phyloP scores from a whole-genome alignment of 2,888 invertebrate species.

The Drosophila setosimentum region DNA sequence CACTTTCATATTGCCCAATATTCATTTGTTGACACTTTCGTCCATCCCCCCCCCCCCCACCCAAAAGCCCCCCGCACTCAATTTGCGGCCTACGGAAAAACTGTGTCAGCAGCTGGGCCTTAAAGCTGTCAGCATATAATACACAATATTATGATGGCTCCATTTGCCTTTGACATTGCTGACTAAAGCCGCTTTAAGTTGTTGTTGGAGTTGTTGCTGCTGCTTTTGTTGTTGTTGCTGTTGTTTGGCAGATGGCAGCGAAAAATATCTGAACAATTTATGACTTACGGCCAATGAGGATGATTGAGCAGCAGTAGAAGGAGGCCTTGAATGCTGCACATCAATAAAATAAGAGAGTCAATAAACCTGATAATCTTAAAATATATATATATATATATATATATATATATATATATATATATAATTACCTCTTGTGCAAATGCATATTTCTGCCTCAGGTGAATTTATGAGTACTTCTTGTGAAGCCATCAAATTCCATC shows the following conservation, averaged over 20 bases:
- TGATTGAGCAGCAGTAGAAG: slow-evolving; percentile 29
- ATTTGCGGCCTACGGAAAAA: slow-evolving; percentile 20
- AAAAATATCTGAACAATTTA: slow-evolving; percentile 61
- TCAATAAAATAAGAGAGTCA: slow-evolving; percentile 43
- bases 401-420: slow-evolving; percentile 10
- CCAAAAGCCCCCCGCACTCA: background rate
- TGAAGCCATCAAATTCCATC: background rate
- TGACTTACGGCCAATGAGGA: slow-evolving; percentile 35
- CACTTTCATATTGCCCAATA: slow-evolving; percentile 64
- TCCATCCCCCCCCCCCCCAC: too few relatives aligned
- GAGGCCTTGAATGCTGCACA: slow-evolving; percentile 1
- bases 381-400: slow-evolving; percentile 12
- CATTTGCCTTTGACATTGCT: slow-evolving; percentile 47
- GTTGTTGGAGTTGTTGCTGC: slow-evolving; percentile 7
- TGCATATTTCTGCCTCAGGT: background rate
- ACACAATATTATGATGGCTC: slow-evolving; percentile 54
- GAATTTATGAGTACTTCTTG: background rate
- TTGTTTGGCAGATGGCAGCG: slow-evolving; percentile 29
- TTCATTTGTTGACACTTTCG: slow-evolving; percentile 59
- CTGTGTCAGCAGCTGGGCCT: slow-evolving; percentile 58
- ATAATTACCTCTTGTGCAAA: slow-evolving; percentile 47
- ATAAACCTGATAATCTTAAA: slow-evolving; percentile 40
- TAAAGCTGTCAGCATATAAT: slow-evolving; percentile 65
- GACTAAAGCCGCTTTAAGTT: slow-evolving; percentile 42
- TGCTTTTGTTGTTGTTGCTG: background rate